Base-by-base conservation (phyloP, 2,797 vertebrate species). In the Mormyrus proboscirostris region DNA sequence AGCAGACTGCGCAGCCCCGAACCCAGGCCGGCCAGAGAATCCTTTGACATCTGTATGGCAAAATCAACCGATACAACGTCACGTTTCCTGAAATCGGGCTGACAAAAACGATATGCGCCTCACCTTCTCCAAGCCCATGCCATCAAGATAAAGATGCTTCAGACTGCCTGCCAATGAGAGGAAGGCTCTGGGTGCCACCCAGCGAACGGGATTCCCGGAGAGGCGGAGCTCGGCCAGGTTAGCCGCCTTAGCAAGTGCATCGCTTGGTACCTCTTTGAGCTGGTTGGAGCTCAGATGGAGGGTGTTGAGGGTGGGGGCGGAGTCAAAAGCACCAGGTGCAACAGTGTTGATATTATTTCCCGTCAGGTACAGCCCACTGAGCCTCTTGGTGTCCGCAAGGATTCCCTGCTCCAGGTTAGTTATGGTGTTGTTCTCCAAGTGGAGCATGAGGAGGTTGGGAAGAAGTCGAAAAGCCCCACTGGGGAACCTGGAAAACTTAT, bases 81-180 rank as follows among this genome's bases (percentile, higher is more conserved):
- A 49, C 14, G 7, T 85, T 85, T 25, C 49, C 41, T 3, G 10
- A 29, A 22, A 6, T 85, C 16, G 22, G 12, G 9, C 25, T 50
- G 22, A 85, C 2, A 4, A 85, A 14, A 51, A 83, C 4, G 1
- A 16, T 38, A 2, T 29, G 9, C 0, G 12, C 0, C 93, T 91
- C 90, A 98, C 98, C 96, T 91, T 92, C 94, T 98, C 95, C 92
- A 99, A 94, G 1, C 95, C 96, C 93, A 97, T 97, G 92, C 96
- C 94, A 90, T 98, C 95, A 90, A 99, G 95, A 91, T 97, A 98
- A 76, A 99, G 95, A 90, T 97, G 96, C 92, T 96, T 97, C 91
- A 99, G 94, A 0, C 96, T 96, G 33, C 82, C 55, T 25, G 93
- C 94, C 90, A 97, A 83, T 0, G 96, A 94, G 82, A 91, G 92